A percentile compares a stretch with the other conserved stretches of the same genome.
Evolutionary conservation across 1,140 invertebrate genomes (phyloP).

Genomic region (Trinorchestia longiramus): DNA sequence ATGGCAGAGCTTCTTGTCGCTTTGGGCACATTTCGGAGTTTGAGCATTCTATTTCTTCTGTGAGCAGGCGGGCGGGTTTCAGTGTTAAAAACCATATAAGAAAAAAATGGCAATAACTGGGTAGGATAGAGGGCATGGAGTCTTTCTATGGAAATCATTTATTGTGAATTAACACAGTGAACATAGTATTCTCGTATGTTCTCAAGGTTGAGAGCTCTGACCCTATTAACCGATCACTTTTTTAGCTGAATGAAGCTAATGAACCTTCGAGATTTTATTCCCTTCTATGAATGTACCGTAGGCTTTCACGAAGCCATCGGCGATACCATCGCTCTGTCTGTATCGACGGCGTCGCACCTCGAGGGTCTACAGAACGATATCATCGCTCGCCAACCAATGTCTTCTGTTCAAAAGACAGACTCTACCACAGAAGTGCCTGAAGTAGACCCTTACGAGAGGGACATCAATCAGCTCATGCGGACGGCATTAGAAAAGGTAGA

Average conservation of each 20-base stretch:
- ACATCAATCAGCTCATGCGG: slow-evolving; percentile 70
- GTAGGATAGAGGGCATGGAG: background rate
- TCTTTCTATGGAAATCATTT: background rate
- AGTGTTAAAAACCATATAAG: background rate
- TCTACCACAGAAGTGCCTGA: background rate
- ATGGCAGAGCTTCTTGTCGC: background rate
- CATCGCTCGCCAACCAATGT: background rate
- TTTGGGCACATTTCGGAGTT: background rate
- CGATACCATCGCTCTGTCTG: slow-evolving; percentile 68
- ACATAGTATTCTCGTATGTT: background rate
- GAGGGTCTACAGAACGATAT: slow-evolving; percentile 12
- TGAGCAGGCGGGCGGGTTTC: background rate
- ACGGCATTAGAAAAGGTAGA: slow-evolving; percentile 68
- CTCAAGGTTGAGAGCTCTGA: background rate
- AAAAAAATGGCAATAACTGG: background rate
- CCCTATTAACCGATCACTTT: background rate
- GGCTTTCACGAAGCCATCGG: slow-evolving; percentile 76
- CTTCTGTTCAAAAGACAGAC: background rate
- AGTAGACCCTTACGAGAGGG: slow-evolving; percentile 59
- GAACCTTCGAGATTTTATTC: background rate
- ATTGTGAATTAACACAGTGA: background rate
- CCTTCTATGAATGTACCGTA: slow-evolving; percentile 64
- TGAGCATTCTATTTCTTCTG: background rate
- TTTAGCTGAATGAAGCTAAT: background rate
- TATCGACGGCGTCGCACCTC: slow-evolving; percentile 58